These are phyloP conservation scores for Copidosoma floridanum DNA, from an alignment of 1,140 invertebrate genomes.

Conservation along the genomic window DNA sequence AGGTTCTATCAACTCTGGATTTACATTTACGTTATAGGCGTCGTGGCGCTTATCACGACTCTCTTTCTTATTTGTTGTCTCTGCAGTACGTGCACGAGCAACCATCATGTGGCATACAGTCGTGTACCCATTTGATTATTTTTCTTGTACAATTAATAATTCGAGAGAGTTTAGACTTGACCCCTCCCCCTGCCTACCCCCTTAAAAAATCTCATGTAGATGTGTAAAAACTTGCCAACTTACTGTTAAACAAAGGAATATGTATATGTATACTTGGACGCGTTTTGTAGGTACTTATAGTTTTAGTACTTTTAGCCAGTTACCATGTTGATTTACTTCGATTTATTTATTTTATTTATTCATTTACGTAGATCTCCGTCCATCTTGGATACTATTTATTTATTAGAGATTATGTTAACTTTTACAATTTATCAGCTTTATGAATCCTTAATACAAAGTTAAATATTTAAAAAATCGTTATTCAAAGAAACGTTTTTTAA, in stretches of 20 bases:
- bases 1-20: slow-evolving; percentile 48
- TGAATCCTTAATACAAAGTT: no score
- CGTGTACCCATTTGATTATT: slow-evolving; percentile 35
- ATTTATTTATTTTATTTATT: not conserved
- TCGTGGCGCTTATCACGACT: slow-evolving; percentile 36
- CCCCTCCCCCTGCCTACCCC: no score
- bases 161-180: slow-evolving; percentile 27
- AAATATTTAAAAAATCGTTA: no score
- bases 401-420: no score
- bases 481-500: no score
- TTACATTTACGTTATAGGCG: slow-evolving; percentile 42
- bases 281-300: not conserved
- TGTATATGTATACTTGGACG: not conserved
- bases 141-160: slow-evolving; percentile 13
- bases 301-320: not conserved
- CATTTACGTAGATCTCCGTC: not conserved
- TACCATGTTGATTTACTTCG: not conserved
- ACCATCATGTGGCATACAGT: slow-evolving; percentile 39
- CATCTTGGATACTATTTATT: not conserved
- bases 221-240: slow-evolving; percentile 30
- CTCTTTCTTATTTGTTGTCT: slow-evolving; percentile 34
- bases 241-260: not conserved
- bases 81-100: slow-evolving; percentile 36
- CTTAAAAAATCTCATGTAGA: no score
- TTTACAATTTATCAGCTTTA: no score